Conservation (phyloP, 2,888 invertebrate species). For the Caradrina clavipalpis region DNA sequence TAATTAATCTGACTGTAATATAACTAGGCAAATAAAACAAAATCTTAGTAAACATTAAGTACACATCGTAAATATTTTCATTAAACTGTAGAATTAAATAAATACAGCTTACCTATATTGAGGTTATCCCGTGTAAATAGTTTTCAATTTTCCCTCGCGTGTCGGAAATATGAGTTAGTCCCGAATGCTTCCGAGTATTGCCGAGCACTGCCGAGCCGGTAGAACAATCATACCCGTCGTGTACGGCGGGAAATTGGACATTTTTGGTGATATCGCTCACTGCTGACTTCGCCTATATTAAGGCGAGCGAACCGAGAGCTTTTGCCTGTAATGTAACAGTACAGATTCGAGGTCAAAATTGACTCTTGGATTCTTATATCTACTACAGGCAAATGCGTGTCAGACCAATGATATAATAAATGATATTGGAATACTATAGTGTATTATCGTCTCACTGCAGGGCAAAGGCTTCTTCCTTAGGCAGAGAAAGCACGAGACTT, state of each 20-base stretch:
- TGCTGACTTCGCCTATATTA: no score
- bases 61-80: conserved; percentile 16
- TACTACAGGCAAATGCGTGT: no score
- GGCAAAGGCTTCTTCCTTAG: no score
- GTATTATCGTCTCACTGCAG: no score
- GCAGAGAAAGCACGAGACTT: no score
- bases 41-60: neutral
- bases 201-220: neutral
- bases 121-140: conserved; percentile 26
- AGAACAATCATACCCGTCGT: neutral
- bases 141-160: conserved; percentile 5
- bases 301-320: no score
- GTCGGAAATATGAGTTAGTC: neutral
- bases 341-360: no score
- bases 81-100: conserved; percentile 22
- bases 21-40: neutral
- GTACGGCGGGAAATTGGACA: neutral
- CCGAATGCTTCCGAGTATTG: conserved; percentile 1
- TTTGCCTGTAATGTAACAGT: no score
- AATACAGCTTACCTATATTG: conserved; percentile 30
- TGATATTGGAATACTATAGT: no score
- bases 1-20: neutral
- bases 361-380: no score
- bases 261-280: conserved; percentile 1
- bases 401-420: no score